Conservation (phyloP, 2,888 invertebrate species). For the Taphrorychus bicolor region DNA sequence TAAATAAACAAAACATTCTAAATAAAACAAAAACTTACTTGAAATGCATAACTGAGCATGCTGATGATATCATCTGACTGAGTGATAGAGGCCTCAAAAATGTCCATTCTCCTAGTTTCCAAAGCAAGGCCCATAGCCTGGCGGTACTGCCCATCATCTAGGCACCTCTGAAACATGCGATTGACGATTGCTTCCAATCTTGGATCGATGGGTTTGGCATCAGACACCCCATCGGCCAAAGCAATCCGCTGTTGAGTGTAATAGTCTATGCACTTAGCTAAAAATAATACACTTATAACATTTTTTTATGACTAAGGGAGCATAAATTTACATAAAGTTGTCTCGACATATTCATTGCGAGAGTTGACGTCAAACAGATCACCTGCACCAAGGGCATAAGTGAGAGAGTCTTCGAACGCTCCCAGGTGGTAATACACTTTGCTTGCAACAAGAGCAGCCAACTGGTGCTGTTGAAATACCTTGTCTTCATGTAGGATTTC, state of each 20-base stretch:
- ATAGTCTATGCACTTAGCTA: constrained; percentile 96
- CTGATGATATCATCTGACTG: constrained; percentile 88
- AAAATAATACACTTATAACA: background rate
- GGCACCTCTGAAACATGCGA: constrained; percentile 95
- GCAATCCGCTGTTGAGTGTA: constrained; percentile 89
- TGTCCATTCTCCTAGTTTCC: constrained; percentile 96
- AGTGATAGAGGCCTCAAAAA: constrained; percentile 91
- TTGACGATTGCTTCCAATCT: constrained; percentile 93
- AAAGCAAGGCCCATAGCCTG: constrained; percentile 96
- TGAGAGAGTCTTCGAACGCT: constrained; percentile 94
- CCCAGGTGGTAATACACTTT: constrained; percentile 99
- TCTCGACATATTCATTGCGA: constrained; percentile 94
- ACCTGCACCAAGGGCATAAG: constrained; percentile 96
- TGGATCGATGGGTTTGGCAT: constrained; percentile 75
- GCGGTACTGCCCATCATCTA: constrained; percentile 92
- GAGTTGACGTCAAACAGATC: constrained; percentile 94
- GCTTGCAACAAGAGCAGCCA: constrained; percentile 96
- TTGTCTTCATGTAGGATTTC: constrained; percentile 96
- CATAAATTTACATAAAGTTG: constrained; percentile 75
- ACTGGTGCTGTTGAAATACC: constrained; percentile 83
- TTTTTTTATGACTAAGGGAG: background rate
- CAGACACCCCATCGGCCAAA: constrained; percentile 72
- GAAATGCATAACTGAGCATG: constrained; percentile 95
- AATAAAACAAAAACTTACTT: constrained; percentile 63
- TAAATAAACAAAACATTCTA: too few species aligned